A percentile compares a stretch with the other conserved stretches of the same genome.
Evolutionary conservation across 2,113 vertebrate species (phyloP).

Genomic region (cat (Felis catus)): F.catus_Fca126_mat1.0 CM031412.1:81988001-81988500

Average conservation of each 20-base stretch:
- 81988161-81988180: background rate
- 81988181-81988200: background rate
- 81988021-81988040: background rate
- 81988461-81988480: too few relatives aligned
- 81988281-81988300: fast-evolving
- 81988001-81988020: background rate
- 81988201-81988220: fast-evolving
- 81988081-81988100: too few relatives aligned
- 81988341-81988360: background rate
- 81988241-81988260: too few relatives aligned
- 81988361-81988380: fast-evolving
- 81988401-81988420: background rate
- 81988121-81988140: background rate
- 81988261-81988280: background rate
- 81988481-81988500: background rate
- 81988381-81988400: background rate
- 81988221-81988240: background rate
- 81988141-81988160: background rate
- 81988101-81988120: background rate
- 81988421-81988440: background rate
- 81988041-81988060: background rate
- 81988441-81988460: too few relatives aligned
- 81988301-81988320: background rate
- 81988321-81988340: background rate
- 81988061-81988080: fast-evolving